Evolutionary conservation across 1,140 invertebrate species (phyloP), one percentile per base, ranked within the genome.

Genomic region (Wasmannia auropunctata): DNA sequence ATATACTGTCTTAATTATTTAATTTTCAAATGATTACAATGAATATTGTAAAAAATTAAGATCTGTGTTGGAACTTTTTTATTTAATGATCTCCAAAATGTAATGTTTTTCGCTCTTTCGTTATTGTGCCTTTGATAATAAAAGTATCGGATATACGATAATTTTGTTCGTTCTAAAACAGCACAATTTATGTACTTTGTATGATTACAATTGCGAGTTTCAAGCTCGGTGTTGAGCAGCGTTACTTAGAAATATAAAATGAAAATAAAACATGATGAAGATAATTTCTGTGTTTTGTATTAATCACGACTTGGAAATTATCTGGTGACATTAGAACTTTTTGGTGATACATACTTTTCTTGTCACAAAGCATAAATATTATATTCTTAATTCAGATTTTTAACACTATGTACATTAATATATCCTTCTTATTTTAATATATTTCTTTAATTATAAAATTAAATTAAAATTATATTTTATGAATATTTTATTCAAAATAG

Each of bases 181-280:
- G 31, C 22, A 80, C 16, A 56, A 40, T 34, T 60, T 37, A 69
- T 46, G 43, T 70, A 70, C 7, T 46, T 72, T 1, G 3, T 72
- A 58, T 19, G n/a, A 72, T 72, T 72, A 58, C 19, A 83, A 22
- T 54, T 31, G 22, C 16, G 54, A 56, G 25, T 43, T 63, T 49
- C 11, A 62, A 46, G 16, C 40, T 77, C 7, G 8, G 0, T n/a
- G n/a, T 62, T 34, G 34, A 37, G 31, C 28, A 69, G 19, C 16
- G 10, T 69, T 69, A 67, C 37, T 80, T 81, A 69, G 16, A 81
- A 67, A 19, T 37, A 25, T 28, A 40, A 54, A n/a, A 54, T 7
- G 16, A 79, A 79, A 67, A 25, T 65, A 67, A 80, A 67, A 54
- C 5, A 5, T 22, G 37, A 65, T 54, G 19, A 34, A 16, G 46